These are phyloP conservation scores for Synergus umbraculus DNA, from an alignment of 2,888 invertebrate species.

Conservation along the genomic window DNA sequence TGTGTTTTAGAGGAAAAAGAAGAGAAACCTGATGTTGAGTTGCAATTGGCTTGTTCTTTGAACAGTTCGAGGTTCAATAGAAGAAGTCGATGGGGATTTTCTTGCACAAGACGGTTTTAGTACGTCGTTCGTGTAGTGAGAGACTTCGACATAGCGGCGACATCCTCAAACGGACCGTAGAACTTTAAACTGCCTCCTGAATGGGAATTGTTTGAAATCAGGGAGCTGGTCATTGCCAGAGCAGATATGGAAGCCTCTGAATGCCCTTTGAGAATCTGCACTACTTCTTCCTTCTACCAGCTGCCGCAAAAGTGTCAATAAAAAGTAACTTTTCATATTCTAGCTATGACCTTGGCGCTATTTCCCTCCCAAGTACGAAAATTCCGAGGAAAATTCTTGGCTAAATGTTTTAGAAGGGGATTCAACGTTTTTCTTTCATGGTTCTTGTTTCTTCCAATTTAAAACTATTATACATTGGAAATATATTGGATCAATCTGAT, in stretches of 20 bases:
- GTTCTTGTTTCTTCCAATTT: not conserved
- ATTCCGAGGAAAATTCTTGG: not conserved
- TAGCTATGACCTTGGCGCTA: conserved; percentile 36
- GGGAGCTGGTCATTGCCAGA: conserved; percentile 51
- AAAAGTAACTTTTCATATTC: conserved; percentile 34
- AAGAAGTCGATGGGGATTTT: conserved; percentile 3
- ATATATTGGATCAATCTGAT: too few relatives aligned
- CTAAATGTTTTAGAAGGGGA: conserved; percentile 22
- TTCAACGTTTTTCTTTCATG: not conserved
- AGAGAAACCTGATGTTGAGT: not conserved
- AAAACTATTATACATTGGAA: not conserved
- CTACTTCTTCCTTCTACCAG: conserved; percentile 45
- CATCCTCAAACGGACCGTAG: conserved; percentile 48
- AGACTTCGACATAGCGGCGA: conserved; percentile 28
- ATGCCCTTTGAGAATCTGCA: conserved; percentile 58
- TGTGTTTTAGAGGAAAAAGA: not conserved
- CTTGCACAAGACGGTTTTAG: conserved; percentile 11
- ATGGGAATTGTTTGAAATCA: conserved; percentile 70
- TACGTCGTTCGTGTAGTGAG: conserved; percentile 16
- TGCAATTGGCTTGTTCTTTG: not conserved
- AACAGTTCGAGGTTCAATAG: conserved; percentile 17
- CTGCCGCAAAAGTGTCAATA: conserved; percentile 40
- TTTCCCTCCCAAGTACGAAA: not conserved
- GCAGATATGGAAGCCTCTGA: conserved; percentile 60
- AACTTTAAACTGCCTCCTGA: conserved; percentile 61